Evolutionary conservation across 2,888 invertebrate species (phyloP), one percentile per base, ranked within the genome.

Genomic region (Caradrina kadenii): DNA sequence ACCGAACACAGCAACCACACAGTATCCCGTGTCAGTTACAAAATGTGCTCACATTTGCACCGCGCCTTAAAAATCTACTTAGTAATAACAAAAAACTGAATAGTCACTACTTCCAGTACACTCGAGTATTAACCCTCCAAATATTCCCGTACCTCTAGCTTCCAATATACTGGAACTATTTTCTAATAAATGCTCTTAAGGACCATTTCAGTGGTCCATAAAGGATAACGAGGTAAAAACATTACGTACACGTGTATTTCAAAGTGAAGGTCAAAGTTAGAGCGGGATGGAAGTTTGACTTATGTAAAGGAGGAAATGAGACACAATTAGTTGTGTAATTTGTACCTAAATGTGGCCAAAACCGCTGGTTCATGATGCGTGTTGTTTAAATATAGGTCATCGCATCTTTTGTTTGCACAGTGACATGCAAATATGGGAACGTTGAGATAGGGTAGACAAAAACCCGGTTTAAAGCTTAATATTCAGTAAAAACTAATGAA

Each of bases 161-260:
- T 69, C 50, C 55, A 76, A 61, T 69, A 76, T 8, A 4, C 21
- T 61, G 7, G 11, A 73, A 61, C 56, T 76, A 69, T 76, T 68
- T 61, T 48, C 45, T 61, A 61, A 61, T 61, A 61, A 76, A 66
- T 68, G 45, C 55, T 13, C 39, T 1, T 21, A 39, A 19, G 50
- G n/a, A 56, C 60, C 39, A 50, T 56, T 61, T 61, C 45, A 56
- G 55, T 17, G 19, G 55, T 13, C 45, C 13, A 56, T 55, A 56
- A 52, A 50, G 45, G 56, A 48, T 48, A 76, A 76, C 21, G 59
- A 68, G 69, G 76, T 76, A 26, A 61, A 69, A 58, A 69, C 52
- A 49, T 69, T 61, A 56, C 39, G 19, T 11, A 48, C 60, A 56
- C 55, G 70, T 52, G 42, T 48, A 39, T 48, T 66, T 74, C 22